A percentile compares a stretch with the other conserved stretches of the same genome.
phyloP scores from a whole-genome alignment of 2,888 invertebrate genomes.

The Empis stercorea region DNA sequence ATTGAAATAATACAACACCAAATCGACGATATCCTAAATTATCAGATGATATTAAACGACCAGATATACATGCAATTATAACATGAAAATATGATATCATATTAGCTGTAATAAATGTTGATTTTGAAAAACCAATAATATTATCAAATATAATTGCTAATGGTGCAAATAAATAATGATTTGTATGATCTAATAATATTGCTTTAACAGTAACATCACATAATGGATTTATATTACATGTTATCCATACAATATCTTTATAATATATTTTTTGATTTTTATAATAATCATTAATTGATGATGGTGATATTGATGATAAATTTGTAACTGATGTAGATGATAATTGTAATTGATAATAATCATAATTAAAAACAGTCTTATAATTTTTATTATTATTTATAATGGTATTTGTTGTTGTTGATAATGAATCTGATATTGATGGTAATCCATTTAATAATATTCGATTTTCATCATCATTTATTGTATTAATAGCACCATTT shows the following conservation, averaged over 20 bases:
- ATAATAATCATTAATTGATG: not conserved
- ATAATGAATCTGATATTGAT: too few relatives aligned
- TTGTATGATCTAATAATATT: slow-evolving; percentile 67
- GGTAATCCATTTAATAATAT: too few relatives aligned
- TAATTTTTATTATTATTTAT: too few relatives aligned
- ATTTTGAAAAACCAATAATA: slow-evolving; percentile 48
- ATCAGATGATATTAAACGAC: slow-evolving; percentile 60
- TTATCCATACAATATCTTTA: slow-evolving; percentile 46
- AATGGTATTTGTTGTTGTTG: too few relatives aligned
- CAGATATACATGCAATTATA: slow-evolving; percentile 58
- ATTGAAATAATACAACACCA: slow-evolving; percentile 64
- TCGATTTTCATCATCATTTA: too few relatives aligned
- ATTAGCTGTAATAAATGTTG: slow-evolving; percentile 61
- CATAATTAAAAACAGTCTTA: too few relatives aligned
- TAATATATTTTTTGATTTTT: slow-evolving; percentile 28
- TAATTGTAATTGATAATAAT: too few relatives aligned
- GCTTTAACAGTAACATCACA: slow-evolving; percentile 75
- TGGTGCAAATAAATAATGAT: slow-evolving; percentile 72
- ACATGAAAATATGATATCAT: slow-evolving; percentile 72
- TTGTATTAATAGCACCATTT: too few relatives aligned
- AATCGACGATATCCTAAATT: slow-evolving; percentile 55
- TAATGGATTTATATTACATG: slow-evolving; percentile 58
- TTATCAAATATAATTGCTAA: slow-evolving; percentile 60
- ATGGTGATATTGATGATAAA: not conserved
- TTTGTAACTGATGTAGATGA: slow-evolving; percentile 6